Evolutionary conservation across 2,797 vertebrate genomes (phyloP).

Genomic region (Delichon dasypus): DNA sequence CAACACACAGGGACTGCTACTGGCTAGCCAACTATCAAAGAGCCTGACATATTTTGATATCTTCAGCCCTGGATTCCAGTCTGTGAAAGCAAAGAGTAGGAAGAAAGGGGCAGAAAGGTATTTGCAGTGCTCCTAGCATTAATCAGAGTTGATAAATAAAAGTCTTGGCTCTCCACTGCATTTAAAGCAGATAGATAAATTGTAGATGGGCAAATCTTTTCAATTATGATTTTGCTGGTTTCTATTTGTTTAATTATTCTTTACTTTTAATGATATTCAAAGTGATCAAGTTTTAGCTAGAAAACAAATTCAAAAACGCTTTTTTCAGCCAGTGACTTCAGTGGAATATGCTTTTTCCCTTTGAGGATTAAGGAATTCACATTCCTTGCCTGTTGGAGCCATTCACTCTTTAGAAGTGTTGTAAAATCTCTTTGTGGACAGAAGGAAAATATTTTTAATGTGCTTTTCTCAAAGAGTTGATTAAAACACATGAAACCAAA

Average conservation of each 20-base stretch:
- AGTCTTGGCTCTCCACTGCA: neutral
- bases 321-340: neutral
- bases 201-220: neutral
- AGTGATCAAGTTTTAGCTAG: neutral
- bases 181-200: neutral
- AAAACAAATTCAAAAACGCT: neutral
- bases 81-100: neutral
- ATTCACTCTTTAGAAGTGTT: neutral
- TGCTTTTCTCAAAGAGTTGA: neutral
- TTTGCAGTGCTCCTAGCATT: neutral
- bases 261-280: neutral
- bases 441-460: neutral
- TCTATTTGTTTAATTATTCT: neutral
- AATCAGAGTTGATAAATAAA: neutral
- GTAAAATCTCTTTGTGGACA: neutral
- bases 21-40: neutral
- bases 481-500: neutral
- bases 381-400: constrained; percentile 8
- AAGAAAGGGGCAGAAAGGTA: neutral
- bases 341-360: neutral
- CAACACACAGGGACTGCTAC: neutral
- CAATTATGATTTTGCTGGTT: neutral
- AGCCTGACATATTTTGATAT: neutral
- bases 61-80: neutral
- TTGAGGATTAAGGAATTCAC: neutral